Evolutionary conservation across 2,797 vertebrate species (phyloP).

Genomic region (Poliocrania exsul): DNA sequence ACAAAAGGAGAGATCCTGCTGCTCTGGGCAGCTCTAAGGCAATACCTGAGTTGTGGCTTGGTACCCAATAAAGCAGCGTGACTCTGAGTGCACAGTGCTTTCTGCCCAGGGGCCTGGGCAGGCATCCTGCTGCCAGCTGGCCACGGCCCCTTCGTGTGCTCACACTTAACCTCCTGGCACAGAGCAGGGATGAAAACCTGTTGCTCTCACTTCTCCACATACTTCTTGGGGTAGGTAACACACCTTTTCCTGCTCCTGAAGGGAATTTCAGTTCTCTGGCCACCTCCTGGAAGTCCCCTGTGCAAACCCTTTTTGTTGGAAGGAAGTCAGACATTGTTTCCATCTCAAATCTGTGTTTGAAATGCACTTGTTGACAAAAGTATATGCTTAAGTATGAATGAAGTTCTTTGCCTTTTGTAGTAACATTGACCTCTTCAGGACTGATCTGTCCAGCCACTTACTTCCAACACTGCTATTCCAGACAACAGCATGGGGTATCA

Average conservation of each 20-base stretch:
- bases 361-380: constrained; percentile 49
- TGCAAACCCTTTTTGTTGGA: background rate
- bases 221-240: background rate
- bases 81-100: constrained; percentile 35
- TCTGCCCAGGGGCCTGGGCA: background rate
- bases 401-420: constrained; percentile 22
- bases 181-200: background rate
- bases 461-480: background rate
- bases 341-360: constrained; percentile 14
- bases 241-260: background rate
- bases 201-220: background rate
- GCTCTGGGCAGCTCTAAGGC: background rate
- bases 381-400: background rate
- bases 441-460: background rate
- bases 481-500: background rate
- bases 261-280: background rate
- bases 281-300: background rate
- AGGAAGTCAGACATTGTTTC: background rate
- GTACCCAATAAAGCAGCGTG: constrained; percentile 58
- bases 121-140: background rate
- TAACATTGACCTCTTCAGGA: background rate
- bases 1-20: constrained; percentile 25
- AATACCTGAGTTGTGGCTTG: constrained; percentile 38
- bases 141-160: fast-evolving
- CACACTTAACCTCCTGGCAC: background rate